Conservation (phyloP, 2,888 invertebrate genomes). For the Ectobius pallidus region DNA sequence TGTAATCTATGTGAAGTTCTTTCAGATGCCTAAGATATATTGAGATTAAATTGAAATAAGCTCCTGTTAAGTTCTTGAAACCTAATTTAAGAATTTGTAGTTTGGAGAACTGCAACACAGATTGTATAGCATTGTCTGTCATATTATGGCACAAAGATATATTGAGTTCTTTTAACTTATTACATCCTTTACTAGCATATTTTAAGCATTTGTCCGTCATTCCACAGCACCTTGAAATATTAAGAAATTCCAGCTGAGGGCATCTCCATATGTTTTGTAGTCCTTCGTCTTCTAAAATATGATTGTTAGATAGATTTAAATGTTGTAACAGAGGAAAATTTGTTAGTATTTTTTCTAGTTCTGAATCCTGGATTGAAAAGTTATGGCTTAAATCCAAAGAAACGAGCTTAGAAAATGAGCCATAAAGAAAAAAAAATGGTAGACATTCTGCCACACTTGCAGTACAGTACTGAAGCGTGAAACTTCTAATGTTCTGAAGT, state of each 20-base stretch:
- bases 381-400: slow-evolving; percentile 6
- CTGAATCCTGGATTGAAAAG: not conserved
- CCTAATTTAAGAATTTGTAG: not conserved
- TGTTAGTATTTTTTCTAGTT: not conserved
- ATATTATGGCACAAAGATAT: not conserved
- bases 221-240: not conserved
- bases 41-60: not conserved
- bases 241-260: not conserved
- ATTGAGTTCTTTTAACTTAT: slow-evolving; percentile 6
- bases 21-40: not conserved
- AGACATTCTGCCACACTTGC: not conserved
- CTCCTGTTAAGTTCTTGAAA: not conserved
- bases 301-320: not conserved
- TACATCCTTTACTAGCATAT: not conserved
- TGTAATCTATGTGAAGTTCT: not conserved
- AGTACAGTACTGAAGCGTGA: not conserved
- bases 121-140: slow-evolving; percentile 4
- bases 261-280: not conserved
- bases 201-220: not conserved
- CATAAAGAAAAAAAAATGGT: not conserved
- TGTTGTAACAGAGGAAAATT: not conserved
- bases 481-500: not conserved
- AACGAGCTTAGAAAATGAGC: not conserved
- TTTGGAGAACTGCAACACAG: not conserved
- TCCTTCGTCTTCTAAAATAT: not conserved